phyloP scores from a whole-genome alignment of 2,888 invertebrate genomes.

The Heteropelma amictum region DNA sequence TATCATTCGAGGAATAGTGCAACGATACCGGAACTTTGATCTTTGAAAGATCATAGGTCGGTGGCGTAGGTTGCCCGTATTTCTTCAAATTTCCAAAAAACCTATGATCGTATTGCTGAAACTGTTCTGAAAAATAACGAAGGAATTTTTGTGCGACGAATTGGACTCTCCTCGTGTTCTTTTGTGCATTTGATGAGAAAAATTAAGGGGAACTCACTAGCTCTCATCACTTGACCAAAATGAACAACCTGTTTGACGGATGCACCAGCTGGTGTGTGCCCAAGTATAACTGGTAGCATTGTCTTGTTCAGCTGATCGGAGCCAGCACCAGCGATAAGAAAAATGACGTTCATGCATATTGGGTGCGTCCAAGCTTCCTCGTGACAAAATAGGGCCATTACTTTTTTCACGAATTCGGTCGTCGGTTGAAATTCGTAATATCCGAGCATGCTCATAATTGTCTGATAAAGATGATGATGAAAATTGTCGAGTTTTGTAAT shows the following conservation, averaged over 20 bases:
- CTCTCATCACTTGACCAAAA: constrained; percentile 83
- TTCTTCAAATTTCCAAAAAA: constrained; percentile 78
- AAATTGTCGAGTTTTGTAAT: no score
- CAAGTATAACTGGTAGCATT: constrained; percentile 84
- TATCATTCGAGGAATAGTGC: constrained; percentile 83
- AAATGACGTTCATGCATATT: constrained; percentile 84
- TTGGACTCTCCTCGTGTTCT: no score
- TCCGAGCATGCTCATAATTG: constrained; percentile 60
- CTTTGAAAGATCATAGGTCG: constrained; percentile 81
- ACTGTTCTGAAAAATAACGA: constrained; percentile 63
- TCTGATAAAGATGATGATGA: constrained; percentile 50
- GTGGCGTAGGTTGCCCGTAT: constrained; percentile 81
- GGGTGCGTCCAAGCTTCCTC: constrained; percentile 80
- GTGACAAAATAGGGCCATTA: constrained; percentile 80
- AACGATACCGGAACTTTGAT: constrained; percentile 82
- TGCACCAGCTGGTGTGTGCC: constrained; percentile 85
- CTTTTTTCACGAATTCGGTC: constrained; percentile 66
- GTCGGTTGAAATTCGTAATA: constrained; percentile 83
- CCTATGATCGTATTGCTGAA: constrained; percentile 80
- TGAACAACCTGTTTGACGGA: constrained; percentile 85
- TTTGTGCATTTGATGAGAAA: background rate
- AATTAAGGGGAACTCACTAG: constrained; percentile 59
- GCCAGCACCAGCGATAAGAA: constrained; percentile 82
- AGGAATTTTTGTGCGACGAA: background rate
- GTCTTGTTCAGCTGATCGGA: constrained; percentile 82